These are phyloP conservation scores for Brachionus rubens DNA, from an alignment of 1,140 invertebrate species.

Conservation along the genomic window DNA sequence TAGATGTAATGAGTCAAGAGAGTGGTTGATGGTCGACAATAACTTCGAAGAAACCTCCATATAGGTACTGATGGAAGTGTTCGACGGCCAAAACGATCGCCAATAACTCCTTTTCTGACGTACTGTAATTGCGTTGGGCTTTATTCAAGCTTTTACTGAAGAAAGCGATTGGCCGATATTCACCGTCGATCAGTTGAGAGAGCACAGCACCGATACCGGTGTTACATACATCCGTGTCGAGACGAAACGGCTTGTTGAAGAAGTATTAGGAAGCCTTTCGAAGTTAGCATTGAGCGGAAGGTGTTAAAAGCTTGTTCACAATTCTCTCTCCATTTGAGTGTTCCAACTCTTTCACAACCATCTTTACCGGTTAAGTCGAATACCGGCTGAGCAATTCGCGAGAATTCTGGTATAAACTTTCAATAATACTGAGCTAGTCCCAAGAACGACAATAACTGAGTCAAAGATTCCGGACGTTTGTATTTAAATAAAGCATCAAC, in stretches of 20 bases:
- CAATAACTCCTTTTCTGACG: constrained; percentile 54
- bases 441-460: no score
- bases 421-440: no score
- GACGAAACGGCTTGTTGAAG: constrained; percentile 52
- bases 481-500: no score
- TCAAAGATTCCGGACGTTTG: no score
- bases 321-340: not conserved
- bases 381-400: no score
- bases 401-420: no score
- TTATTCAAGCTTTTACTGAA: not conserved
- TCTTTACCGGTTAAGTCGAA: no score
- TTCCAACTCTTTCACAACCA: no score
- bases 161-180: not conserved
- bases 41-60: constrained; percentile 58
- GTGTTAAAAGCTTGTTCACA: not conserved
- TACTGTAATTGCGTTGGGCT: constrained; percentile 49
- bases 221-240: constrained; percentile 60
- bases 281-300: not conserved
- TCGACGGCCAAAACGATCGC: constrained; percentile 58
- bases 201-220: constrained; percentile 57
- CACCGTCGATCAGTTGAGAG: constrained; percentile 50
- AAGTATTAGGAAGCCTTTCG: not conserved
- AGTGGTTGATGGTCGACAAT: constrained; percentile 62
- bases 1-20: constrained; percentile 52
- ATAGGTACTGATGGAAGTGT: constrained; percentile 58